Conservation (phyloP, 2,797 vertebrate species). For the Capromys pilorides region DNA sequence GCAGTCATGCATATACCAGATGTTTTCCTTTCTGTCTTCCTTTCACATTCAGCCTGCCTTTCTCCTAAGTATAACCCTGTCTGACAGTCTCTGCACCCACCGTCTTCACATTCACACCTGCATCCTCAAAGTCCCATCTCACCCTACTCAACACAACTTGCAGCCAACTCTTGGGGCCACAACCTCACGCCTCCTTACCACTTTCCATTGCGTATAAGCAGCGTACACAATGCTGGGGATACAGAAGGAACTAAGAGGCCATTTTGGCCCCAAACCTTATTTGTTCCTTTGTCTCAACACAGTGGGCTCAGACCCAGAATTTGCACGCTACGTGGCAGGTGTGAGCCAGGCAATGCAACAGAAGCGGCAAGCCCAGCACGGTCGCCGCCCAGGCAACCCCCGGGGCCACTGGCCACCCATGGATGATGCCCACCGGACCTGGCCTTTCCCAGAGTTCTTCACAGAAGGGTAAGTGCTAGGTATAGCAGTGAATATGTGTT, state of each 20-base stretch:
- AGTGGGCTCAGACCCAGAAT: slow-evolving; percentile 99
- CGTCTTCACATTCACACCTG: background rate
- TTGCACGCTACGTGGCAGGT: slow-evolving; percentile 97
- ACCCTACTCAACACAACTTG: background rate
- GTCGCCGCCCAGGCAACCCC: slow-evolving; percentile 93
- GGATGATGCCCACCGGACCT: slow-evolving; percentile 95
- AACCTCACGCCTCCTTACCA: slow-evolving; percentile 71
- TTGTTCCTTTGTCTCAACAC: slow-evolving; percentile 74
- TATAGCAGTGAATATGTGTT: background rate
- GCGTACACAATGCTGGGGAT: background rate
- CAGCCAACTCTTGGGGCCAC: background rate
- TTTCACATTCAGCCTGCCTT: background rate
- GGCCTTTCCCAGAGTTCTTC: slow-evolving; percentile 97
- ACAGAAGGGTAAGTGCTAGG: slow-evolving; percentile 92
- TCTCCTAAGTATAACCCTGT: background rate
- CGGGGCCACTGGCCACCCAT: slow-evolving; percentile 95
- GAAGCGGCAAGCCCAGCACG: slow-evolving; percentile 96
- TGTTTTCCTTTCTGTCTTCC: background rate
- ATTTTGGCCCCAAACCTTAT: slow-evolving; percentile 34
- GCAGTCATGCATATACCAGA: background rate
- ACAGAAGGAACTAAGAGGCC: slow-evolving; percentile 67
- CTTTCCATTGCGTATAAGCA: slow-evolving; percentile 68
- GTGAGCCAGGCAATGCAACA: slow-evolving; percentile 99
- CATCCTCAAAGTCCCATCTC: background rate
- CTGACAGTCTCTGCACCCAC: background rate